Base-by-base conservation (phyloP, 2,113 vertebrate species). In the Carassius gibelio region DNA sequence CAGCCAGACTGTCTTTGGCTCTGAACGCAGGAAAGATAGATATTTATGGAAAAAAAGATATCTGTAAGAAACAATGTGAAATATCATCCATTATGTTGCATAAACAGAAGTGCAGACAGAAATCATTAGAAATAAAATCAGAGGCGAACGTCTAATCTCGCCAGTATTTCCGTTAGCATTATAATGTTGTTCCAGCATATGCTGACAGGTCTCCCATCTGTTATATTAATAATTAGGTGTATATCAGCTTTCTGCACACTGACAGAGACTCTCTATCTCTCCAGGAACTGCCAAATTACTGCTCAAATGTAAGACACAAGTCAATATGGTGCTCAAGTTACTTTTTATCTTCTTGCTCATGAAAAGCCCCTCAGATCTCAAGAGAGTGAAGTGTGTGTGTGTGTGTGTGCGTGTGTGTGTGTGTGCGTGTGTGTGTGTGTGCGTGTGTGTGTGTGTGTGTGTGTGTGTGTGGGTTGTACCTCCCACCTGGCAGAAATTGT, bases 81-180 rank as follows among this genome's bases (percentile, higher is more conserved):
- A 17, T 15, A 69, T 86, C 57, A 79, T 87, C 59, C 79, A 82
- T 21, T 48, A 62, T 50, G 57, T 85, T 80, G 82, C 87, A 90
- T 87, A 88, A 78, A 61, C 52, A 62, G 38, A 64, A 80, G 78
- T 50, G 42, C 79, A 50, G 59, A 81, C 38, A 34, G 23, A 66
- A 68, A 68, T 68, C 61, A 30, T 81, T 48, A 50, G 61, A 19
- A 81, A 50, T 48, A 1, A 50, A 66, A 66, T 81, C 38, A 48
- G 23, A 68, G 79, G 61, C 42, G 61, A 68, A 30, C 13, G 30
- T 69, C 26, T 82, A 52, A 82, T 82, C 81, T 57, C 15, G 48
- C 17, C 45, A 55, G 45, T 52, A 9, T 21, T 69, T 82, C 71
- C 17, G 17, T 66, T 71, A 36, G 64, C 81, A 34, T 15, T 71